phyloP scores from a whole-genome alignment of 2,888 invertebrate species.

The Heteromyza rotundicornis region DNA sequence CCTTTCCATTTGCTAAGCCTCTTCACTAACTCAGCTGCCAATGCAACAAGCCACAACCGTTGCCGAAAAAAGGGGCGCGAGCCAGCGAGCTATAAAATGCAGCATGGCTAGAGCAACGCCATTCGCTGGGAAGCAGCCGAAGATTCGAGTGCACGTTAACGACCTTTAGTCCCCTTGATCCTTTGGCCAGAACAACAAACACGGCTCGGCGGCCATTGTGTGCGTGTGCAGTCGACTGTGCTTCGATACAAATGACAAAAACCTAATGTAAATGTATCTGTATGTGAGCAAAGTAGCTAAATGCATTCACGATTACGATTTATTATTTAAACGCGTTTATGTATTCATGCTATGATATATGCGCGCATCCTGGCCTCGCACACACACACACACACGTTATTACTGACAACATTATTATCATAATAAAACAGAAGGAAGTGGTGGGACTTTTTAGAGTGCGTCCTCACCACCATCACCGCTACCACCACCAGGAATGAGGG shows the following conservation, averaged over 20 bases:
- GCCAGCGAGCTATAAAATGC: too few relatives aligned
- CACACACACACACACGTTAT: background rate
- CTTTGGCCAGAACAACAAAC: constrained; percentile 17
- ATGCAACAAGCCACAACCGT: too few relatives aligned
- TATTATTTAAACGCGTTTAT: background rate
- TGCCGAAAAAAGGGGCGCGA: background rate
- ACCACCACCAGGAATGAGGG: background rate
- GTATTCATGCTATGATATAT: background rate
- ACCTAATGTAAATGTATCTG: background rate
- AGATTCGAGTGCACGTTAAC: background rate
- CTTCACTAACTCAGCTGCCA: background rate
- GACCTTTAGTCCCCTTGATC: constrained; percentile 19
- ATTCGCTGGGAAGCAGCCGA: too few relatives aligned
- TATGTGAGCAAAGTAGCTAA: constrained; percentile 2
- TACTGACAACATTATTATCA: background rate
- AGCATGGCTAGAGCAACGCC: background rate
- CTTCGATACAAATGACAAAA: background rate
- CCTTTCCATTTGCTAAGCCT: too few relatives aligned
- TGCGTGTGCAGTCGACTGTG: background rate
- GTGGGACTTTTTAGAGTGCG: background rate
- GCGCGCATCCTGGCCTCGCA: background rate
- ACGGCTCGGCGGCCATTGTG: constrained; percentile 3
- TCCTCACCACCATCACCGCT: background rate
- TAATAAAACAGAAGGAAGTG: background rate
- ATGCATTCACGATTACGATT: background rate